phyloP scores from a whole-genome alignment of 2,888 invertebrate species.

The Watsonalla binaria region DNA sequence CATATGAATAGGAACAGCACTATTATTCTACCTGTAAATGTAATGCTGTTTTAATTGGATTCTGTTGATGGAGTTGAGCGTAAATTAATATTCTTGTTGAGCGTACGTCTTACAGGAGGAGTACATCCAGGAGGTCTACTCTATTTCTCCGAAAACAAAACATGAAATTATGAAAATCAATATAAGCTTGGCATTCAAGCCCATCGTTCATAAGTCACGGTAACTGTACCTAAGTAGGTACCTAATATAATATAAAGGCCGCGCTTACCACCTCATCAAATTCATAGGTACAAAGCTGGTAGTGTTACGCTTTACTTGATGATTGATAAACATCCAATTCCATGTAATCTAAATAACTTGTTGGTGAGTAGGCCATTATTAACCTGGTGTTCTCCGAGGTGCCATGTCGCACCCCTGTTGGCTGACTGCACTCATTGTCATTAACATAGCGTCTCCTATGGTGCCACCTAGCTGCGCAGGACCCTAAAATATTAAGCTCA shows the following conservation, averaged over 20 bases:
- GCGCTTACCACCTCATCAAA: too few relatives aligned
- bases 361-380: neutral
- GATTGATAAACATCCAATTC: neutral
- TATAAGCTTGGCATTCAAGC: too few relatives aligned
- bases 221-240: too few relatives aligned
- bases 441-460: slow-evolving; percentile 63
- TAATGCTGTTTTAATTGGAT: neutral
- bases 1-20: slow-evolving; percentile 48
- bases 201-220: too few relatives aligned
- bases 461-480: slow-evolving; percentile 43
- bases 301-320: too few relatives aligned
- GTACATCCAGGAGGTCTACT: too few relatives aligned
- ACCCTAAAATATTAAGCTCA: slow-evolving; percentile 19
- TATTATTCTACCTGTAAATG: slow-evolving; percentile 50
- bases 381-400: slow-evolving; percentile 56
- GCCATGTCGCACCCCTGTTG: slow-evolving; percentile 78
- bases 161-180: too few relatives aligned
- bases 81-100: too few relatives aligned
- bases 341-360: neutral
- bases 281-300: too few relatives aligned
- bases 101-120: too few relatives aligned
- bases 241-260: too few relatives aligned
- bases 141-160: too few relatives aligned
- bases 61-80: neutral
- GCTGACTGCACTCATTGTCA: slow-evolving; percentile 76